phyloP scores from a whole-genome alignment of 1,140 invertebrate genomes.

The Bombus balteatus region DNA sequence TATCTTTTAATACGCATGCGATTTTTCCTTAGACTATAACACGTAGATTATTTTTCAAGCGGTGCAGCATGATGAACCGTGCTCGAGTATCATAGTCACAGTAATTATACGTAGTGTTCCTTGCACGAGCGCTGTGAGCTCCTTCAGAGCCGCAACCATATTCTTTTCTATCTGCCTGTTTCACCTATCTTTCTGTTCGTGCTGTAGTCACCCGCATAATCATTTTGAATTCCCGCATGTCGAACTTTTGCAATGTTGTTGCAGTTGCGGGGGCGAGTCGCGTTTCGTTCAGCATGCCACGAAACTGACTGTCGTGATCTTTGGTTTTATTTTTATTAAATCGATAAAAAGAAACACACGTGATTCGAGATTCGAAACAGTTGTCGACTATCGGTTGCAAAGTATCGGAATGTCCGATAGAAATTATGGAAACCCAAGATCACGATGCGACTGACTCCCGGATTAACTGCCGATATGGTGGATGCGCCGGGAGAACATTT shows the following conservation, averaged over 20 bases:
- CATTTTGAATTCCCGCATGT: constrained; percentile 62
- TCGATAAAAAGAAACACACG: background rate
- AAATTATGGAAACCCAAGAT: constrained; percentile 11
- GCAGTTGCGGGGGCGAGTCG: constrained; percentile 65
- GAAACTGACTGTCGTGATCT: constrained; percentile 42
- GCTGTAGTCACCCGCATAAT: constrained; percentile 66
- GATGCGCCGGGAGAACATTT: constrained; percentile 8
- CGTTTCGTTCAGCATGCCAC: constrained; percentile 54
- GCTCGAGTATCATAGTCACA: constrained; percentile 52
- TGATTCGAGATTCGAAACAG: background rate
- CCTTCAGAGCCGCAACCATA: constrained; percentile 51
- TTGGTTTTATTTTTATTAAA: background rate
- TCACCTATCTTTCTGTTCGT: constrained; percentile 44
- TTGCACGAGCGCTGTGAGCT: constrained; percentile 52
- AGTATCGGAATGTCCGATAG: background rate
- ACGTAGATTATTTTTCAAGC: constrained; percentile 53
- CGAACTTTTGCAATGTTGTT: constrained; percentile 38
- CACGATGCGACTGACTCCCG: constrained; percentile 59
- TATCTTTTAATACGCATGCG: constrained; percentile 51
- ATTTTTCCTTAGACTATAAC: constrained; percentile 13
- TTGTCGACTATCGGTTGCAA: no score
- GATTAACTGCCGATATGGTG: constrained; percentile 45
- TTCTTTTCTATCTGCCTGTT: constrained; percentile 40
- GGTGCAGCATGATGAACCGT: constrained; percentile 64
- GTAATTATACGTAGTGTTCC: constrained; percentile 35